These are phyloP conservation scores for Polyommatus iphigenia DNA, from an alignment of 2,888 invertebrate genomes.

Conservation along the genomic window DNA sequence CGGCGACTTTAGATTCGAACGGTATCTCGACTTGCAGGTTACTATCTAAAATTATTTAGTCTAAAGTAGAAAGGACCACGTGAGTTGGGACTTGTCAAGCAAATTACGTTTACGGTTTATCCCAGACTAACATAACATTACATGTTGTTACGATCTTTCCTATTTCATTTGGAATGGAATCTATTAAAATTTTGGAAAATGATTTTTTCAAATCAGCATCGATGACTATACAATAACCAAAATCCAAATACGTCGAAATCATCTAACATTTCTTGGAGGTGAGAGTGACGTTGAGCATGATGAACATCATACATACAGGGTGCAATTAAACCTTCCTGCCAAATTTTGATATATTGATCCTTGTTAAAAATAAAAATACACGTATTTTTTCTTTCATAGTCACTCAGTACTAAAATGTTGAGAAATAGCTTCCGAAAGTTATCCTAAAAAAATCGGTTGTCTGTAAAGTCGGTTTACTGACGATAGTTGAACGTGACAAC, in stretches of 20 bases:
- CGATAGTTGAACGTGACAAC: too few relatives aligned
- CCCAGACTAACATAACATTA: background rate
- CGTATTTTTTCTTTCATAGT: too few relatives aligned
- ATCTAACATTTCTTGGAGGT: background rate
- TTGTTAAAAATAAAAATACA: too few relatives aligned
- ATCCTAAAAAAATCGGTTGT: too few relatives aligned
- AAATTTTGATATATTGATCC: too few relatives aligned
- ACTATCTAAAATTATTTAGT: background rate
- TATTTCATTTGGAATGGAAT: background rate
- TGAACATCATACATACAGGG: background rate
- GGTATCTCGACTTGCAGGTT: constrained; percentile 1
- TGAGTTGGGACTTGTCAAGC: background rate
- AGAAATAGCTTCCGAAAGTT: too few relatives aligned
- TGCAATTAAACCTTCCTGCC: too few relatives aligned
- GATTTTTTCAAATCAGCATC: background rate
- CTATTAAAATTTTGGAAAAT: background rate
- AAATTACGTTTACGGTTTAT: background rate
- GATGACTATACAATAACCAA: background rate
- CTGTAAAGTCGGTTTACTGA: too few relatives aligned
- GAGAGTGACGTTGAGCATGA: background rate
- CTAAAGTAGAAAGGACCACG: constrained; percentile 23
- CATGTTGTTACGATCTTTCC: background rate
- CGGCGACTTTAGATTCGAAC: background rate
- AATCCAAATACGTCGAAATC: too few relatives aligned
- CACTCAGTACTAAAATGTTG: too few relatives aligned